These are phyloP conservation scores for Drosophila sechellia DNA, from an alignment of 1,140 invertebrate species.

Conservation along the genomic window DNA sequence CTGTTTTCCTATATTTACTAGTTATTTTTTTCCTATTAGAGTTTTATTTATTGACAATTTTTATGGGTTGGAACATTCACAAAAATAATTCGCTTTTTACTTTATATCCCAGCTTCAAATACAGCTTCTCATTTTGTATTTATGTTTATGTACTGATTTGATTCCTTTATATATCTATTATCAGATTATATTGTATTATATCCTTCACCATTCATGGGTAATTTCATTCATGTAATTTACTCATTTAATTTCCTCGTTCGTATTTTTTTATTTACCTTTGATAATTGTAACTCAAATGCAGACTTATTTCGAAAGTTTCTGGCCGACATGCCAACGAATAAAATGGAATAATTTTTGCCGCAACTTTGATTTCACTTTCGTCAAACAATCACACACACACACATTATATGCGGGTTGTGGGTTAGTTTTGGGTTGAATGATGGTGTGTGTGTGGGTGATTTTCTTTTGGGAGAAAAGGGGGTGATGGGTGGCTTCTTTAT, in stretches of 20 bases:
- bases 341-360: conserved; percentile 19
- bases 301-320: background rate
- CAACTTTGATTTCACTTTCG: conserved; percentile 24
- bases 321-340: background rate
- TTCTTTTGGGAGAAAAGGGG: background rate
- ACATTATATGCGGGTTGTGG: too few relatives aligned
- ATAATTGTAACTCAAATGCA: background rate
- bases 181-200: too few relatives aligned
- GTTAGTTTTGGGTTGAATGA: background rate
- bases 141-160: too few relatives aligned
- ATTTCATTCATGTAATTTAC: background rate
- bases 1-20: background rate
- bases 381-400: background rate
- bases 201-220: too few relatives aligned
- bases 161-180: too few relatives aligned
- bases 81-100: too few relatives aligned
- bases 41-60: background rate
- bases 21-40: background rate
- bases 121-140: too few relatives aligned
- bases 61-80: background rate
- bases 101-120: too few relatives aligned
- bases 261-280: background rate
- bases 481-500: background rate
- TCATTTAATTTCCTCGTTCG: background rate
- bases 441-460: background rate